A percentile compares a stretch with the other conserved stretches of the same genome.
Evolutionary conservation across 2,888 invertebrate species (phyloP).

Genomic region (Helicoverpa assulta): DNA sequence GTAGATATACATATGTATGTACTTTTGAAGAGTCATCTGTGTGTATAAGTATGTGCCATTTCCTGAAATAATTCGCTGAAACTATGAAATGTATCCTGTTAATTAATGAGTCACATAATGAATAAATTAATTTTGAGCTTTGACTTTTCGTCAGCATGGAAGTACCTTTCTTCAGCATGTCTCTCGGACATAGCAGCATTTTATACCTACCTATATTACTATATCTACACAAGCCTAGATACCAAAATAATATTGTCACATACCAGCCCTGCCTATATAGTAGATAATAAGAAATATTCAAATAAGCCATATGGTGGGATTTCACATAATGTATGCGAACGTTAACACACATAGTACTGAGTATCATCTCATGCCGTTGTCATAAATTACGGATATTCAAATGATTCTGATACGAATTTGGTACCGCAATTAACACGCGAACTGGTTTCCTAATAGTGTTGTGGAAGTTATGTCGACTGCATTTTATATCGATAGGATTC

Average conservation of each 20-base stretch:
- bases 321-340: conserved; percentile 80
- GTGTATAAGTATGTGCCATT: too few relatives aligned
- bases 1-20: conserved; percentile 20
- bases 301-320: conserved; percentile 62
- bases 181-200: too few relatives aligned
- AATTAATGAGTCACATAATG: too few relatives aligned
- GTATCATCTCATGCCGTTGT: conserved; percentile 82
- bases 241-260: not conserved
- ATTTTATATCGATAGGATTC: conserved; percentile 52
- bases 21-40: too few relatives aligned
- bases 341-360: conserved; percentile 81
- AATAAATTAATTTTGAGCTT: too few relatives aligned
- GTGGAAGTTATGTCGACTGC: conserved; percentile 55
- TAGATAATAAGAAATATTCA: conserved; percentile 51
- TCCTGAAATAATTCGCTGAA: too few relatives aligned
- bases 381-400: conserved; percentile 89
- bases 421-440: conserved; percentile 89
- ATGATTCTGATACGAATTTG: conserved; percentile 88
- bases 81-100: too few relatives aligned
- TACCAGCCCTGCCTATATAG: conserved; percentile 26
- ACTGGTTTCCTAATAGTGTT: conserved; percentile 84
- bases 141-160: too few relatives aligned
- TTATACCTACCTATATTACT: too few relatives aligned
- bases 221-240: too few relatives aligned
- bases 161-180: too few relatives aligned